Conservation (phyloP, 2,113 vertebrate genomes). For the Mobula birostris region DNA sequence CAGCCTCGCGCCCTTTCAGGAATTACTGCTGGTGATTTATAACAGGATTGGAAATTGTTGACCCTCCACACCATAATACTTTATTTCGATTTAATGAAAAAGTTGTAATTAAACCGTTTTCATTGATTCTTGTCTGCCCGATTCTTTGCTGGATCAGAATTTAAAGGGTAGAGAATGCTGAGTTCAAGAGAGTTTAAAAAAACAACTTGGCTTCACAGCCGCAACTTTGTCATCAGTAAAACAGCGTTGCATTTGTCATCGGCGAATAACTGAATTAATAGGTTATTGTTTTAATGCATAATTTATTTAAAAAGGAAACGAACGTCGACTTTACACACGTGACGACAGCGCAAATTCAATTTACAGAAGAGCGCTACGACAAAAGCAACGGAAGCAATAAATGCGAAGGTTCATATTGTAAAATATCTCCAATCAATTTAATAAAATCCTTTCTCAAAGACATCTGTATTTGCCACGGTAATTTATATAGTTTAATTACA, state of each 20-base stretch:
- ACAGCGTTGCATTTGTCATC: conserved; percentile 68
- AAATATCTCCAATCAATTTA: conserved; percentile 45
- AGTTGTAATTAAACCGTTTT: conserved; percentile 36
- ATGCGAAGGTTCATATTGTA: conserved; percentile 44
- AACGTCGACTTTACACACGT: conserved; percentile 36
- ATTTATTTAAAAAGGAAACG: conserved; percentile 64
- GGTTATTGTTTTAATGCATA: conserved; percentile 71
- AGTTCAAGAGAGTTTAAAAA: background rate
- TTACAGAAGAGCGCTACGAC: conserved; percentile 42
- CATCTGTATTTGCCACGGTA: conserved; percentile 20
- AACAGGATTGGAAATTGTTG: conserved; percentile 48
- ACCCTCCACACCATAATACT: conserved; percentile 32
- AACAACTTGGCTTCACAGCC: conserved; percentile 15
- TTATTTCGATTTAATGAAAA: conserved; percentile 37
- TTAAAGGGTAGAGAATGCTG: background rate
- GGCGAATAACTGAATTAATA: conserved; percentile 72
- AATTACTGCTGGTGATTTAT: conserved; percentile 99
- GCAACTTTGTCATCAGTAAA: conserved; percentile 53
- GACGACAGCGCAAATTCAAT: conserved; percentile 32
- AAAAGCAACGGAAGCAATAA: conserved; percentile 52
- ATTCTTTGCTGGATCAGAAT: conserved; percentile 19
- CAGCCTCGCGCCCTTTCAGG: conserved; percentile 96
- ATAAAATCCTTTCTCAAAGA: conserved; percentile 41
- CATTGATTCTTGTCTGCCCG: conserved; percentile 34
- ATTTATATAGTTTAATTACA: conserved; percentile 29